These are phyloP conservation scores for Aldabrachelys gigantea DNA, from an alignment of 2,113 vertebrate genomes.

Conservation along the genomic window DNA sequence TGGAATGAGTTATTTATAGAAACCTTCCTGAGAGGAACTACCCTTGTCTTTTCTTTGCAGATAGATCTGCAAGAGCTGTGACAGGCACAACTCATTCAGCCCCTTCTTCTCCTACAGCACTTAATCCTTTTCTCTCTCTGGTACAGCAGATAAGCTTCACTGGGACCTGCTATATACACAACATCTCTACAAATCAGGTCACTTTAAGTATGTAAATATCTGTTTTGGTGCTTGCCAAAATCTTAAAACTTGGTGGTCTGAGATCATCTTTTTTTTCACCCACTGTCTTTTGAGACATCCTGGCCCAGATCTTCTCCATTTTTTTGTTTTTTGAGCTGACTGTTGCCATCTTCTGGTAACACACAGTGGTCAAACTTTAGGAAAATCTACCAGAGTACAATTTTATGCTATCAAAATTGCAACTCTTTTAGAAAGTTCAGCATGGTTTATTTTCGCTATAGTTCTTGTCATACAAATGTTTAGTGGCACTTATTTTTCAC, in stretches of 20 bases:
- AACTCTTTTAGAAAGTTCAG: neutral
- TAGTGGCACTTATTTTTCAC: neutral
- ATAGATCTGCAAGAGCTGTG: neutral
- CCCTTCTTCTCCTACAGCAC: neutral
- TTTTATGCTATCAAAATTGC: neutral
- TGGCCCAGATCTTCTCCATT: neutral
- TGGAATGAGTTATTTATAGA: too few species aligned
- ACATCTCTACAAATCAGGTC: neutral
- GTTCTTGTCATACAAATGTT: fast-evolving
- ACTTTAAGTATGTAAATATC: neutral
- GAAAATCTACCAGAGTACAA: neutral
- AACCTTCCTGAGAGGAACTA: too few species aligned
- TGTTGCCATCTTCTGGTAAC: conserved; percentile 44
- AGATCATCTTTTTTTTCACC: neutral
- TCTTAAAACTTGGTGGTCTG: too few species aligned
- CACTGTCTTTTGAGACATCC: neutral
- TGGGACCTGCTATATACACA: neutral
- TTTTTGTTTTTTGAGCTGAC: neutral
- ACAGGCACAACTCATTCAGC: neutral
- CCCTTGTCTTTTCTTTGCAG: neutral
- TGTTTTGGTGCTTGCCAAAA: neutral
- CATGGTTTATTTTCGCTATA: neutral
- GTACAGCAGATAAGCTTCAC: neutral
- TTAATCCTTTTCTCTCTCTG: neutral
- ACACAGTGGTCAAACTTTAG: fast-evolving